These are phyloP conservation scores for Dicerorhinus sumatrensis DNA, from an alignment of 2,113 vertebrate genomes.

Conservation along the genomic window DNA sequence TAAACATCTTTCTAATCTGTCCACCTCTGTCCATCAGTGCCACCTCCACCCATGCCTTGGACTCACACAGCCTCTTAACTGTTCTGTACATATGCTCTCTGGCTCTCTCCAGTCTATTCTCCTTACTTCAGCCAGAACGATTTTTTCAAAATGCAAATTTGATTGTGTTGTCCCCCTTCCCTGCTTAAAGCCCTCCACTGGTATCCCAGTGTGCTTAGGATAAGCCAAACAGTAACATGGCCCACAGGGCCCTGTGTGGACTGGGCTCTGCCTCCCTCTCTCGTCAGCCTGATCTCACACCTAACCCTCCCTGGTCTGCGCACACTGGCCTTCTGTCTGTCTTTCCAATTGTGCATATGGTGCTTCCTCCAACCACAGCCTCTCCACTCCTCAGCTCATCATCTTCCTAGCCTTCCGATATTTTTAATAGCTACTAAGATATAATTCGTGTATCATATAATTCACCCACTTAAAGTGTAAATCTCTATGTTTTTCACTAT, in stretches of 20 bases:
- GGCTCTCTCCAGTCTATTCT: not conserved
- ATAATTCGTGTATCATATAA: not conserved
- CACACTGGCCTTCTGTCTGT: not conserved
- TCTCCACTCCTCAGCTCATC: not conserved
- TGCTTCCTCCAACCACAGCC: not conserved
- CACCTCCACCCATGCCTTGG: not conserved
- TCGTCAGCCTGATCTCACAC: not conserved
- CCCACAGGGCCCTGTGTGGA: accelerated
- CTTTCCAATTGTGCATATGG: not conserved
- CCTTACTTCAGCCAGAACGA: not conserved
- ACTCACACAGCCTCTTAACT: not conserved
- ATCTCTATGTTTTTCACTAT: not conserved
- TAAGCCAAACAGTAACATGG: not conserved
- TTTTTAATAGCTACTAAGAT: not conserved
- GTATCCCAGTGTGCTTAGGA: not conserved
- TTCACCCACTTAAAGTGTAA: not conserved
- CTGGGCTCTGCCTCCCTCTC: not conserved
- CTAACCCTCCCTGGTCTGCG: not conserved
- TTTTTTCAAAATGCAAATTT: not conserved
- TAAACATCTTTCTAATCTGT: not conserved
- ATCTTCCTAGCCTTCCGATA: not conserved
- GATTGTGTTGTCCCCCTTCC: not conserved
- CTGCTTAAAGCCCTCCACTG: not conserved
- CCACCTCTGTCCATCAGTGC: not conserved
- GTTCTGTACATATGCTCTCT: no score